Evolutionary conservation across 2,797 vertebrate species (phyloP), one percentile per base, ranked within the genome.

Genomic region (Antrozous pallidus): DNA sequence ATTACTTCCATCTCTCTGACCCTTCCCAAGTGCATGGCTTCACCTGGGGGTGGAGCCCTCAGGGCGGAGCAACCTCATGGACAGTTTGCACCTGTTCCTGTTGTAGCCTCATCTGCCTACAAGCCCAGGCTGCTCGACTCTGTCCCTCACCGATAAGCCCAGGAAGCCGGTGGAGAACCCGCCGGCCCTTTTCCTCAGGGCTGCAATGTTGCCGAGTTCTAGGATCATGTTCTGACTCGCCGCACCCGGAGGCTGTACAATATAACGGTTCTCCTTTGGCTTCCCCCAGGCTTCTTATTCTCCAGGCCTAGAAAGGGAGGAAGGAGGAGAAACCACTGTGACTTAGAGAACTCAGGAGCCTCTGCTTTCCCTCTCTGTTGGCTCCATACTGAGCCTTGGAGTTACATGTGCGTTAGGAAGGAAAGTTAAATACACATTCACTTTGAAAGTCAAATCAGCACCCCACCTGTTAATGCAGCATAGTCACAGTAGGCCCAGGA

Each of bases 391-490:
- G 26, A 91, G 71, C 56, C 80, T 80, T 88, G 78, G 73, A 82
- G 40, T 47, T 79, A 42, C 10, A 5, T 45, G 80, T 78, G 3
- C 1, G 31, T 42, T 24, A 71, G 56, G 63, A 33, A 86, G 31
- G 40, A 77, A 63, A 74, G 82, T 28, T 77, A 26, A 77, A 61
- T 56, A 74, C 31, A 82, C 49, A 91, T 47, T 71, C 11, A 4
- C 10, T 86, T 80, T 58, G 36, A 88, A 79, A 95, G 75, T 77
- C 33, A 47, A 83, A 71, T 16, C 1, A 6, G 81, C 75, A 33
- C 47, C 51, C 40, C 67, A 31, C 8, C 58, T 54, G 40, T 47
- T 31, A 49, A 71, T 38, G n/a, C 51, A 58, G n/a, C 69, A 16
- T 9, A 7, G 22, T 26, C 74, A 67, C 7, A 33, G 17, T 0